Percentiles rank a stretch among this genome's conserved stretches.
Evolutionary conservation across 2,888 invertebrate species (phyloP).

Genomic region (Ormyrus rosae): DNA sequence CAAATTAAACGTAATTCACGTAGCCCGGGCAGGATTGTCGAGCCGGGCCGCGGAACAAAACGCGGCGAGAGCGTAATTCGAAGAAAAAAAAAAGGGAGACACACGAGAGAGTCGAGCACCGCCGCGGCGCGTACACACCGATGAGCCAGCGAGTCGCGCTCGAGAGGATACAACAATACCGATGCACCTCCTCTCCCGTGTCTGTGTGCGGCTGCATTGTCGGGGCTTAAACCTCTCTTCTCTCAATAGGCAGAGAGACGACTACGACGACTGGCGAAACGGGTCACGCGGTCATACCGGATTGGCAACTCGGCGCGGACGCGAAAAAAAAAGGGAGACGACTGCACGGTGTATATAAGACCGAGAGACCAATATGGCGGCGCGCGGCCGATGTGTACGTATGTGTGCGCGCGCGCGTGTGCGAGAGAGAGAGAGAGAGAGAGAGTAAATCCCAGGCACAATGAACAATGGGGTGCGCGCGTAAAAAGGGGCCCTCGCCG

Average conservation of each 20-base stretch:
- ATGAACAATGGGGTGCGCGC: conserved; percentile 33
- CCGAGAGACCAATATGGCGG: conserved; percentile 41
- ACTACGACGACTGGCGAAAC: conserved; percentile 56
- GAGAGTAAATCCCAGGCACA: conserved; percentile 4
- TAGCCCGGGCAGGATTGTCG: no score
- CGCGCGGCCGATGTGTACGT: background rate
- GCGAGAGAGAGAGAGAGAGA: no score
- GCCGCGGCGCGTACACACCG: no score
- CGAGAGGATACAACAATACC: no score
- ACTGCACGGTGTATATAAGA: conserved; percentile 37
- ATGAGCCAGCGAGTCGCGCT: no score
- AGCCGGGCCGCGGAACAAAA: background rate
- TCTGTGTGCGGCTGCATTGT: background rate
- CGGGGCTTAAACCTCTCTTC: conserved; percentile 27
- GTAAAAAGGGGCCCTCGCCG: conserved; percentile 15
- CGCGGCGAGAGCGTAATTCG: background rate
- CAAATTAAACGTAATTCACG: no score
- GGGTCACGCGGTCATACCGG: conserved; percentile 63
- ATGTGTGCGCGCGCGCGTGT: background rate
- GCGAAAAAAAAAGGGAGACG: conserved; percentile 48
- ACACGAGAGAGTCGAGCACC: background rate
- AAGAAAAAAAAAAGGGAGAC: background rate
- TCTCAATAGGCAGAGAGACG: conserved; percentile 28
- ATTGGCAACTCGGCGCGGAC: conserved; percentile 57
- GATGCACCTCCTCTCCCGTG: background rate